phyloP scores from a whole-genome alignment of 1,140 invertebrate genomes.

The Diachasmimorpha longicaudata region DNA sequence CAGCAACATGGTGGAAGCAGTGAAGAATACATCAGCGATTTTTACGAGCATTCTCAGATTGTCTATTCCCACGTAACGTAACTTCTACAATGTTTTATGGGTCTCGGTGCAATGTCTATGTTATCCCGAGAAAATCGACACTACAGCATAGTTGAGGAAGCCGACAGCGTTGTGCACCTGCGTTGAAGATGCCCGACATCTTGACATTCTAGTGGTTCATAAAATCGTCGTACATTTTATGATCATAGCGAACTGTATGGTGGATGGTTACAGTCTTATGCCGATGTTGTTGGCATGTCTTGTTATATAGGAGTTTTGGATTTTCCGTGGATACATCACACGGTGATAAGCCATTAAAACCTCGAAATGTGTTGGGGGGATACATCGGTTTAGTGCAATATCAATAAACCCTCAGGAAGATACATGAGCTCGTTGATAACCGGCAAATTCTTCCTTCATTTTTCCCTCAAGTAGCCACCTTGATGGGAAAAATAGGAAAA shows the following conservation, averaged over 20 bases:
- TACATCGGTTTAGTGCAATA: not conserved
- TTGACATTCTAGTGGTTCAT: constrained; percentile 13
- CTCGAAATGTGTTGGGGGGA: not conserved
- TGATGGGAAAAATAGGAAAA: not conserved
- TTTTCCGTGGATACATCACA: not conserved
- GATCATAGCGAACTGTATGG: constrained; percentile 12
- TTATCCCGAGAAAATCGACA: not conserved
- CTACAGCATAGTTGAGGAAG: not conserved
- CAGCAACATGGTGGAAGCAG: not conserved
- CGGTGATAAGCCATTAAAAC: not conserved
- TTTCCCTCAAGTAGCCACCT: not conserved
- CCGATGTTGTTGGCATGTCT: not conserved
- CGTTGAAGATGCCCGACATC: not conserved
- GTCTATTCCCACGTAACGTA: not conserved
- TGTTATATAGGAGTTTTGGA: not conserved
- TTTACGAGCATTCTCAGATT: constrained; percentile 4
- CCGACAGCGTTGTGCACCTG: not conserved
- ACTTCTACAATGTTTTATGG: not conserved
- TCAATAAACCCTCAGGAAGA: not conserved
- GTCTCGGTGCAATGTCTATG: not conserved
- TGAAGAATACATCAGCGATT: not conserved
- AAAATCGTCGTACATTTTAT: constrained; percentile 31
- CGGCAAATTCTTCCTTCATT: not conserved
- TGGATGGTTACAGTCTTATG: constrained; percentile 9
- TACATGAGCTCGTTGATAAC: not conserved